Evolutionary conservation across 2,113 vertebrate species (phyloP).

Genomic region (Malurus cyaneus): DNA sequence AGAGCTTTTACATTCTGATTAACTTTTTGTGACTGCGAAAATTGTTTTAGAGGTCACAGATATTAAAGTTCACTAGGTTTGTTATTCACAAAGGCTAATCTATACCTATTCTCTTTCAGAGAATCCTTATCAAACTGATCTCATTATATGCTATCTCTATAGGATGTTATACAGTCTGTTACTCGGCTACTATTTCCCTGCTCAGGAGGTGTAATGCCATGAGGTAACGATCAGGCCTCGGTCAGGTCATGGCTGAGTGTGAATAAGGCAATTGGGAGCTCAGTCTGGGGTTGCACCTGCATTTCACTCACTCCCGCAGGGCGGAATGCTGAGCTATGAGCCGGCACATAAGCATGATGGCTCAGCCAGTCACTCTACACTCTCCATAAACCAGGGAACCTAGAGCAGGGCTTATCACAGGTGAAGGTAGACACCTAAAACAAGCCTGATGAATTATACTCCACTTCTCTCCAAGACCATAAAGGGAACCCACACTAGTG

Average conservation of each 20-base stretch:
- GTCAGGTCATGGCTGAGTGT: not conserved
- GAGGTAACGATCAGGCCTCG: not conserved
- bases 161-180: not conserved
- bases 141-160: not conserved
- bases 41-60: not conserved
- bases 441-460: not conserved
- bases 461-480: not conserved
- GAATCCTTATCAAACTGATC: not conserved
- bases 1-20: not conserved
- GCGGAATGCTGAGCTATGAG: not conserved
- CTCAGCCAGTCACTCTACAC: not conserved
- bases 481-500: not conserved
- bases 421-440: not conserved
- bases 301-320: not conserved
- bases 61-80: not conserved
- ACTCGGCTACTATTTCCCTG: not conserved
- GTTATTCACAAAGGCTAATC: not conserved
- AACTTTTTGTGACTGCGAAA: not conserved
- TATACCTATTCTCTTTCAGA: not conserved
- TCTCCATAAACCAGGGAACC: not conserved
- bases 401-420: not conserved
- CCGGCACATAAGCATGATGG: not conserved
- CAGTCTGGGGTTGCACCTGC: not conserved
- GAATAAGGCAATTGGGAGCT: not conserved
- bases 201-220: fast-evolving